phyloP scores from a whole-genome alignment of 1,140 invertebrate species.

The Drosophila arawakana region DNA sequence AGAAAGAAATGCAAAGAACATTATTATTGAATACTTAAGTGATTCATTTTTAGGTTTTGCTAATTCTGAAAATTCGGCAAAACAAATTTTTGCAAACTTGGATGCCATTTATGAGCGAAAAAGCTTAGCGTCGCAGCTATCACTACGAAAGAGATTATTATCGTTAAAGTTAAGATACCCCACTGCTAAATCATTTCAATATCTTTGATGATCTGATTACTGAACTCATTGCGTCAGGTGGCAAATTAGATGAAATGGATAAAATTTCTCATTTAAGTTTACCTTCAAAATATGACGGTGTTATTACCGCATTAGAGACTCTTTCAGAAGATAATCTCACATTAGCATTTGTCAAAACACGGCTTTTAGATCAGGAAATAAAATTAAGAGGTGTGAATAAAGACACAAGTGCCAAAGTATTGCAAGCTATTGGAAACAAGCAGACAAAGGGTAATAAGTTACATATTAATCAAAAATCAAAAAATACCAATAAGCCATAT shows the following conservation, averaged over 20 bases:
- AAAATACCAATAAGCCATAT: background rate
- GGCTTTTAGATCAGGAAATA: slow-evolving; percentile 83
- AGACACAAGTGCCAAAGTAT: slow-evolving; percentile 65
- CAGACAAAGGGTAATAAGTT: slow-evolving; percentile 1
- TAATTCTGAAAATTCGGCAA: slow-evolving; percentile 60
- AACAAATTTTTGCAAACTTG: slow-evolving; percentile 76
- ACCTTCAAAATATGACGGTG: slow-evolving; percentile 72
- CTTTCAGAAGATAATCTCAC: slow-evolving; percentile 67
- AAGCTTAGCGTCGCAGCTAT: background rate
- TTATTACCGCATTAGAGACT: slow-evolving; percentile 84
- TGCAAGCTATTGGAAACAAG: slow-evolving; percentile 35
- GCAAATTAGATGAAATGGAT: slow-evolving; percentile 79
- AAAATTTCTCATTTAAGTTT: slow-evolving; percentile 80
- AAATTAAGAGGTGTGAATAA: slow-evolving; percentile 68
- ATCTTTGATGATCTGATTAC: slow-evolving; percentile 77
- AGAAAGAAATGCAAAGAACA: slow-evolving; percentile 69
- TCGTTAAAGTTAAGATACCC: slow-evolving; percentile 45
- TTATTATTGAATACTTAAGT: slow-evolving; percentile 76
- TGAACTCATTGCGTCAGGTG: slow-evolving; percentile 77
- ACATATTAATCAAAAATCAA: background rate
- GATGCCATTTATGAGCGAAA: slow-evolving; percentile 81
- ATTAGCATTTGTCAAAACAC: slow-evolving; percentile 81
- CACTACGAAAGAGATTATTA: background rate
- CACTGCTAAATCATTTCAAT: slow-evolving; percentile 5
- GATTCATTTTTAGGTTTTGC: slow-evolving; percentile 79